Evolutionary conservation across 1,140 invertebrate species (phyloP), one percentile per base, ranked within the genome.

Genomic region (Drosophila sp.): DNA sequence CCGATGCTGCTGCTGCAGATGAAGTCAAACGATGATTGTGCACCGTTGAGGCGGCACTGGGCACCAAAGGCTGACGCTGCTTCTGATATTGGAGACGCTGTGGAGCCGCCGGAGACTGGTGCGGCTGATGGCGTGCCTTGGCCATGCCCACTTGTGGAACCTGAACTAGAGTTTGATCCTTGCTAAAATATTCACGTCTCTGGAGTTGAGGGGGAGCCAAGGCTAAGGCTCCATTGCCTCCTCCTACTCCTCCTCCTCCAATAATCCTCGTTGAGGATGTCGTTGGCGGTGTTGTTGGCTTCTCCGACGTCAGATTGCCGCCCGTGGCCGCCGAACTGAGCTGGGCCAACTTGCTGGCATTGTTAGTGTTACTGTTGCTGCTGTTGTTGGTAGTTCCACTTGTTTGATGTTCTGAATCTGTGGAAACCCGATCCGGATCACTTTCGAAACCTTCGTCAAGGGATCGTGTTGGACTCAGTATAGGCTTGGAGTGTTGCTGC

Each of bases 381-480:
- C 41, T 79, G 74, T 44, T 78, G 74, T 17, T 71, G 63, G 56
- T 65, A 69, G 85, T 90, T 90, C 80, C 82, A 91, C 80, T 90
- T 80, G 90, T 91, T 89, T 86, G 84, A 82, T 91, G 90, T 89
- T 92, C 91, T 76, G 91, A 91, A 91, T 92, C 91, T 57, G 91
- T 92, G 65, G 90, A 91, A 84, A 92, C 89, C 67, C 91, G 90
- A 91, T 92, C 91, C 80, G 91, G 91, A 92, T 92, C 91, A 90
- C 91, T 92, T 92, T 92, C 91, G 80, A 92, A 92, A 87, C 91
- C 91, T 91, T 92, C 91, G 63, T 92, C 91, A 69, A 92, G 90
- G 80, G 91, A 92, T 90, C 91, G 90, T 70, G 91, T 92, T 82
- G 91, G 91, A 79, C 91, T 92, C 68, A 92, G 80, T 77, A 92